Evolutionary conservation across 2,797 vertebrate species (phyloP).

Genomic region (Menidia menidia): DNA sequence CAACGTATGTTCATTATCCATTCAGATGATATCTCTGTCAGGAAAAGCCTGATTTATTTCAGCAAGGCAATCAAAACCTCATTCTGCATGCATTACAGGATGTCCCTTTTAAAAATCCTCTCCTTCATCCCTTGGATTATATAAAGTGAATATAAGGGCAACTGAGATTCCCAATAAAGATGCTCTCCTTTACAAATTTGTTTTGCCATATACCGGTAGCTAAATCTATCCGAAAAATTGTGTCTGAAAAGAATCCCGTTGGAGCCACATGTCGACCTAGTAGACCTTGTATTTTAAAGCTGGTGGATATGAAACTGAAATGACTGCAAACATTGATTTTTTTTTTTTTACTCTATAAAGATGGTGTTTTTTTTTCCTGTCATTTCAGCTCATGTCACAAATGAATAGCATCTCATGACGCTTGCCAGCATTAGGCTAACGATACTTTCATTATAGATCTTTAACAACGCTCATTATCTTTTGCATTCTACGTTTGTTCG

Average conservation of each 20-base stretch:
- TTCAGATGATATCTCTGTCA: background rate
- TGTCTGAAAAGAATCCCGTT: background rate
- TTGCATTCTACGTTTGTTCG: constrained; percentile 6
- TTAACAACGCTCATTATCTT: constrained; percentile 5
- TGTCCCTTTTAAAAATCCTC: background rate
- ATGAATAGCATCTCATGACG: background rate
- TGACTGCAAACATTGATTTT: background rate
- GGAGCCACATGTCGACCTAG: background rate
- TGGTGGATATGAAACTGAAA: background rate
- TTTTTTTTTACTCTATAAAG: background rate
- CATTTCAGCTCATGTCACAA: background rate
- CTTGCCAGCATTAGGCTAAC: constrained; percentile 14
- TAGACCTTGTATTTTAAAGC: background rate
- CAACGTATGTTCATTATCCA: too few species aligned
- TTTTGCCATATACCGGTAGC: background rate
- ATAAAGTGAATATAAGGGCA: too few species aligned
- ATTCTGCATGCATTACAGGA: background rate
- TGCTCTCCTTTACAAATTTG: background rate
- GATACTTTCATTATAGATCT: background rate
- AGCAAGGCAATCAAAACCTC: background rate
- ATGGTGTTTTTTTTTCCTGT: background rate
- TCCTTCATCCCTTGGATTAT: background rate
- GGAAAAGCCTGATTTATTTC: background rate
- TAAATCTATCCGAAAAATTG: background rate
- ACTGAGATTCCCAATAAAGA: background rate